These are phyloP conservation scores for Sinhomidia bicolor DNA, from an alignment of 2,888 invertebrate genomes.

Conservation along the genomic window DNA sequence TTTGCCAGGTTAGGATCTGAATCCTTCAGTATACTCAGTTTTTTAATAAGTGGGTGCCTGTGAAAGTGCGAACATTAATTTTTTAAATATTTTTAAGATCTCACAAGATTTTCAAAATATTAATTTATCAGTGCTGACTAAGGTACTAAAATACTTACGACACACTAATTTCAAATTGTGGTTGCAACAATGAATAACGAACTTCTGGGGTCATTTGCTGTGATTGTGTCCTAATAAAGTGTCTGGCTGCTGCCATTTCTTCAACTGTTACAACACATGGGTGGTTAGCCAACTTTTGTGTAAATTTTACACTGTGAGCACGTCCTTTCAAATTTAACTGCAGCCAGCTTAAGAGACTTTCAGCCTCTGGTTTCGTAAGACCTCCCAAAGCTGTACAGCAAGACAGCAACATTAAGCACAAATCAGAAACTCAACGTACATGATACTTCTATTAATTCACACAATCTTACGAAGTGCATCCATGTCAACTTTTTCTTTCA, in stretches of 20 bases:
- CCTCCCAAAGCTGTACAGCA: conserved; percentile 87
- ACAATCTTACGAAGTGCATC: conserved; percentile 85
- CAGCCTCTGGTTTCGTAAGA: conserved; percentile 88
- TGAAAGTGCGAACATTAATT: too few relatives aligned
- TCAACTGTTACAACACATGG: conserved; percentile 97
- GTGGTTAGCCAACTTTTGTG: conserved; percentile 91
- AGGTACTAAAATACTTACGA: conserved; percentile 85
- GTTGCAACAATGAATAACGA: conserved; percentile 92
- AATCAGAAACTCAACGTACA: too few relatives aligned
- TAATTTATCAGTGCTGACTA: too few relatives aligned
- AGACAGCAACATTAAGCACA: too few relatives aligned
- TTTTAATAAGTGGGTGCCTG: conserved; percentile 94
- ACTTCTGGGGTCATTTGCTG: conserved; percentile 91
- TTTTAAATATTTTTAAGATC: too few relatives aligned
- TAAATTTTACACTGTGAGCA: conserved; percentile 91
- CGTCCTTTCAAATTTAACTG: conserved; percentile 89
- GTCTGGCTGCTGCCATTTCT: conserved; percentile 98
- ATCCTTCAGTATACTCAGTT: conserved; percentile 88
- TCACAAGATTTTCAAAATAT: too few relatives aligned
- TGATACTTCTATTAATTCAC: neutral
- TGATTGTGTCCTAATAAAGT: conserved; percentile 95
- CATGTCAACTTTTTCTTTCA: conserved; percentile 85
- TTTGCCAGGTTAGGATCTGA: conserved; percentile 91
- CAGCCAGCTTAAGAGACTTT: conserved; percentile 90
- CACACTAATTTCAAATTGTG: conserved; percentile 96